Evolutionary conservation across 2,797 vertebrate species (phyloP), one percentile per base, ranked within the genome.

Genomic region (Tapera naevia): DNA sequence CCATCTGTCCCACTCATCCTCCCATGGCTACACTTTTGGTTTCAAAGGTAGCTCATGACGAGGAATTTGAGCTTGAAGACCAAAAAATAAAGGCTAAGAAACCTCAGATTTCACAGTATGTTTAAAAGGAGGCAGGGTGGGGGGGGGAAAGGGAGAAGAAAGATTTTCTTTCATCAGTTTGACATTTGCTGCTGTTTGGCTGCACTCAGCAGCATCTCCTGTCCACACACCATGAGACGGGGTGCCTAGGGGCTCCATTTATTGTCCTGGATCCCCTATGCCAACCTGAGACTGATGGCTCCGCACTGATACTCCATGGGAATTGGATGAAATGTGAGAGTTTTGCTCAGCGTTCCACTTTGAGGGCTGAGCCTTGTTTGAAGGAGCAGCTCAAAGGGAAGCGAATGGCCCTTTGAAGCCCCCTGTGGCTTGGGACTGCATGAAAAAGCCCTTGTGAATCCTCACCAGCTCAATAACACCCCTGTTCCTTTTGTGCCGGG

Each of bases 361-460:
- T 95, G 91, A 95, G 88, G 45, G 75, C 73, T 79, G 46, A 37
- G 27, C 56, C 35, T 85, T 27, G 23, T 96, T 94, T 97, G 95
- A 97, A 95, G 35, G 2, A 79, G 93, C 45, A 69, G 66, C 94
- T 96, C 95, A 96, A 96, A 96, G 93, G 78, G 94, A 91, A 84
- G 57, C 27, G 7, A 93, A 80, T n/a, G 61, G 71, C 35, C 50
- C 83, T 97, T 91, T 95, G 93, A 96, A 93, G 80, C 61, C 91
- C 80, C 89, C 85, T 1, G 6, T 0, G 8, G 89, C 43, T 80
- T 79, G 89, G 74, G 81, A 93, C 80, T 83, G 75, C 69, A 76
- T 46, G 78, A 86, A 84, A 96, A 86, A 74, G 39, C 64, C 81
- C 89, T 88, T 7, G 3, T 32, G 89, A 96, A 91, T 73, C 5